Evolutionary conservation across 2,113 vertebrate genomes (phyloP).

Genomic region (Leptocoma aspasia): DNA sequence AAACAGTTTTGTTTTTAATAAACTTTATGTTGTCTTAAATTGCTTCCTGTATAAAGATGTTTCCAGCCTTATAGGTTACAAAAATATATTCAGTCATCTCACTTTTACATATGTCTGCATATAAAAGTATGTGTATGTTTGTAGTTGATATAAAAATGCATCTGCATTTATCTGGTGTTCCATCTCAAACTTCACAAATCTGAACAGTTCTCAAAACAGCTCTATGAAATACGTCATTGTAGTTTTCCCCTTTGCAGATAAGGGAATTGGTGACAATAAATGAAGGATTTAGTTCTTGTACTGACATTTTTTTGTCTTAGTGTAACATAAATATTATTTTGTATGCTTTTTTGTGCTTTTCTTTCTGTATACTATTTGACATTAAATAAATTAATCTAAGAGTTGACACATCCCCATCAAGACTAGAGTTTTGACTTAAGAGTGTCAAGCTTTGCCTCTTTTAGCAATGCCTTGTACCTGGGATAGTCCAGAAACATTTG

Average conservation of each 20-base stretch:
- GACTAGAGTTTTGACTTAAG: neutral
- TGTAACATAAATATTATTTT: neutral
- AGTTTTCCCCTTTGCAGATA: neutral
- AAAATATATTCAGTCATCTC: neutral
- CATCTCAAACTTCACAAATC: neutral
- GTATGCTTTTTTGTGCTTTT: neutral
- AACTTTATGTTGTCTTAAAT: slow-evolving; percentile 31
- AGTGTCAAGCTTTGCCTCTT: neutral
- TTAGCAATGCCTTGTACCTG: neutral
- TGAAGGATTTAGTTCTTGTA: neutral
- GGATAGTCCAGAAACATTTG: neutral
- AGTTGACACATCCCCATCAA: neutral
- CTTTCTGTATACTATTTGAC: neutral
- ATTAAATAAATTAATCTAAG: neutral
- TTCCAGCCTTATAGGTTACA: neutral
- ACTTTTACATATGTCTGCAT: neutral
- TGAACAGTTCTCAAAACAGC: neutral
- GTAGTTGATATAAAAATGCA: neutral
- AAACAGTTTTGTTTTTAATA: slow-evolving; percentile 50
- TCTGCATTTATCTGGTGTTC: neutral
- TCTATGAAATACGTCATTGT: neutral
- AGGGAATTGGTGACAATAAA: neutral
- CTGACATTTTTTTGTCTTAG: neutral
- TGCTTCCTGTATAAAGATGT: neutral
- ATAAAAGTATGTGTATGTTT: neutral